A percentile compares a stretch with the other conserved stretches of the same genome.
Evolutionary conservation across 2,113 vertebrate genomes (phyloP).

Genomic region (Nibea albiflora): DNA sequence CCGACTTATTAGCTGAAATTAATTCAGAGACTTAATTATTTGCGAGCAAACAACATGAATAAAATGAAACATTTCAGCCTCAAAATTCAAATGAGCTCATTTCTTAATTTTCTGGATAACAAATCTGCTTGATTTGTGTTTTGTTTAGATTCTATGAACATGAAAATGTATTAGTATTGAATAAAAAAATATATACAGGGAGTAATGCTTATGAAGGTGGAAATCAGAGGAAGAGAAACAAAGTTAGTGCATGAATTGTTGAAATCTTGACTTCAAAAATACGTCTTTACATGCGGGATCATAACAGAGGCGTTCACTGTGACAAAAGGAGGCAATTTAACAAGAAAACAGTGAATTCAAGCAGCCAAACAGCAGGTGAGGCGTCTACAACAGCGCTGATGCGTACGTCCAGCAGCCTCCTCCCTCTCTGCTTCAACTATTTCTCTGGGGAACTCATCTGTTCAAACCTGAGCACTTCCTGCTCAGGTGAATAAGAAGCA

Average conservation of each 20-base stretch:
- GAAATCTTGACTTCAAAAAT: conserved; percentile 7
- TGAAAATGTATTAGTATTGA: not conserved
- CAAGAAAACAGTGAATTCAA: not conserved
- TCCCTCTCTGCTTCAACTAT: not conserved
- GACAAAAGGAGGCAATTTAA: not conserved
- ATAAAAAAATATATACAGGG: conserved; percentile 6
- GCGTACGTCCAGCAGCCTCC: not conserved
- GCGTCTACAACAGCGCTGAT: not conserved
- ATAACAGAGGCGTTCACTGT: not conserved
- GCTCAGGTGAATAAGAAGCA: not conserved
- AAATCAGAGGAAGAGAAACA: not conserved
- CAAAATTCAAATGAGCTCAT: conserved; percentile 56
- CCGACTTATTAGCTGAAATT: conserved; percentile 1
- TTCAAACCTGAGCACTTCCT: not conserved
- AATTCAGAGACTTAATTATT: conserved; percentile 60
- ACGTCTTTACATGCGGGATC: not conserved
- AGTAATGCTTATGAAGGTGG: not conserved
- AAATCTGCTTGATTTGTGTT: conserved; percentile 38
- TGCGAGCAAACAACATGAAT: conserved; percentile 33
- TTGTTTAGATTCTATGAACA: conserved; percentile 31
- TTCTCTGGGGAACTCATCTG: not conserved
- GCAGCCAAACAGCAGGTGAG: conserved; percentile 24
- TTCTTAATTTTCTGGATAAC: conserved; percentile 35
- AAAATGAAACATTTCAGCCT: conserved; percentile 53
- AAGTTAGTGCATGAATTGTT: not conserved